These are phyloP conservation scores for Chiloscyllium plagiosum DNA, from an alignment of 2,113 vertebrate species.

Conservation along the genomic window DNA sequence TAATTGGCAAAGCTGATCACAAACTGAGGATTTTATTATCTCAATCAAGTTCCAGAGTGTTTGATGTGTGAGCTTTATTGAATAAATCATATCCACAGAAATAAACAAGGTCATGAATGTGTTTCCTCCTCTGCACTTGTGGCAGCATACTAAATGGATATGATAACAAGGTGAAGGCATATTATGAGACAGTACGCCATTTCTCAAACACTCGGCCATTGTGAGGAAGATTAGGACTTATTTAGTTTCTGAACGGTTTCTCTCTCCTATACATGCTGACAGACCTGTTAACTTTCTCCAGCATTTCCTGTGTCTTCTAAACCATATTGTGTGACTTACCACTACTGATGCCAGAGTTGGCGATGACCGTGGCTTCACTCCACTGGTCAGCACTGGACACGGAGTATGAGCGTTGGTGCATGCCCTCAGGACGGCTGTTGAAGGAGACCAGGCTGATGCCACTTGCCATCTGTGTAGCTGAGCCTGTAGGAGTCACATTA, in stretches of 20 bases:
- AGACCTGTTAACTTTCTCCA: too few relatives aligned
- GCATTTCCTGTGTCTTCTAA: too few relatives aligned
- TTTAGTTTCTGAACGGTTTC: too few relatives aligned
- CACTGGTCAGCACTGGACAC: conserved; percentile 98
- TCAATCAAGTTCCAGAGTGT: not conserved
- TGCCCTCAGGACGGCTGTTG: conserved; percentile 78
- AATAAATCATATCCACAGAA: not conserved
- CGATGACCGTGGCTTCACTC: conserved; percentile 89
- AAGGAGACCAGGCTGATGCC: conserved; percentile 87
- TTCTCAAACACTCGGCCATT: not conserved
- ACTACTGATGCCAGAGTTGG: conserved; percentile 92
- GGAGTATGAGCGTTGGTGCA: conserved; percentile 94
- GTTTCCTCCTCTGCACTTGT: not conserved
- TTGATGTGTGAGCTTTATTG: not conserved
- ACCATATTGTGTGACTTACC: conserved; percentile 59
- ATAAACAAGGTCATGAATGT: not conserved
- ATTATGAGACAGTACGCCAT: not conserved
- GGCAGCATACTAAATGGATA: not conserved
- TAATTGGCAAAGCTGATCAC: not conserved
- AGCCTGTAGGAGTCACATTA: conserved; percentile 77
- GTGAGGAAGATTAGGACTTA: not conserved
- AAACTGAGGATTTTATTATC: not conserved
- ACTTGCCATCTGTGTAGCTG: conserved; percentile 81
- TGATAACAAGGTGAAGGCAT: not conserved
- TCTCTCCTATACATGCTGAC: too few relatives aligned